These are phyloP conservation scores for Eolophus roseicapilla DNA, from an alignment of 2,113 vertebrate species.

Conservation along the genomic window DNA sequence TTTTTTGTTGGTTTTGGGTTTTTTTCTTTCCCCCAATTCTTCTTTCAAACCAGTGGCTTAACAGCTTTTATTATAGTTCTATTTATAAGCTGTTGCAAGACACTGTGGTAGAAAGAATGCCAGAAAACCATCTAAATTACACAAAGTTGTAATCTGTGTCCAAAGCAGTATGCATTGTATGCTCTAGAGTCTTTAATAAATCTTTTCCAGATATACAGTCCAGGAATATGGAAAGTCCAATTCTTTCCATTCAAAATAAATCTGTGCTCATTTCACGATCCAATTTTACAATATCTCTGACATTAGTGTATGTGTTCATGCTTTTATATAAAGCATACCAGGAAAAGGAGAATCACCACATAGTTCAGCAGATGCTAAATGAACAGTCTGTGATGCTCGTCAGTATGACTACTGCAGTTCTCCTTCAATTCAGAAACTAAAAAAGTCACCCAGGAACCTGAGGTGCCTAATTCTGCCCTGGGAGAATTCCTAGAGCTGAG, in stretches of 20 bases:
- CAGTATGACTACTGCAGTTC: background rate
- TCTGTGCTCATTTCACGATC: background rate
- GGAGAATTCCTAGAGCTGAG: background rate
- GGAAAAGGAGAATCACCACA: background rate
- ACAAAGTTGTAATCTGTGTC: background rate
- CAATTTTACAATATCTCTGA: constrained; percentile 23
- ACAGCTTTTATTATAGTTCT: background rate
- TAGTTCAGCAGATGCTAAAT: background rate
- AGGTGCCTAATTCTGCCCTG: background rate
- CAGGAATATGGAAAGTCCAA: constrained; percentile 30
- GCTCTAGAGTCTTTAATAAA: constrained; percentile 19
- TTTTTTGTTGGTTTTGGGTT: background rate
- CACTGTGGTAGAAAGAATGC: background rate
- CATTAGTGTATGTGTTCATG: background rate
- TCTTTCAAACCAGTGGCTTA: background rate
- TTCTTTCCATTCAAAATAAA: constrained; percentile 50
- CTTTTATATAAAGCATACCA: background rate
- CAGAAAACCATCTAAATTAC: constrained; percentile 24
- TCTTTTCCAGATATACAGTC: constrained; percentile 44
- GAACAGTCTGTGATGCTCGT: background rate
- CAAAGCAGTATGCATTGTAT: background rate
- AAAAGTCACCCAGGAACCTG: background rate
- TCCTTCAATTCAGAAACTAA: background rate
- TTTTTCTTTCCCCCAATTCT: background rate
- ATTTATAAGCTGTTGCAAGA: background rate